Evolutionary conservation across 2,888 invertebrate species (phyloP), one percentile per base, ranked within the genome.

Genomic region (Copidosoma aretas): DNA sequence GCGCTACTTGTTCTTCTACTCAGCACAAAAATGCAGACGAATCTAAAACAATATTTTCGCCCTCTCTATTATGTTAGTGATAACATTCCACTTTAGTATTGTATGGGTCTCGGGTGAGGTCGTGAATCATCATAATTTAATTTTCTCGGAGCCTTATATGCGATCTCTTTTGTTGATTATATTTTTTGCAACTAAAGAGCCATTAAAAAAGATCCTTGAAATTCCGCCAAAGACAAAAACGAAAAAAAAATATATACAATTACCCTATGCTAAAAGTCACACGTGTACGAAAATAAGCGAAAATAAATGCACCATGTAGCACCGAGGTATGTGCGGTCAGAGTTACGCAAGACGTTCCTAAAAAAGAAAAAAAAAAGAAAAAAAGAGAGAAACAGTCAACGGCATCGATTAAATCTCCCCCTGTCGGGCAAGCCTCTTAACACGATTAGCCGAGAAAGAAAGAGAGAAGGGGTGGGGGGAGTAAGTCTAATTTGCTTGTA

Each of bases 31-130:
- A 52, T 25, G 49, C 49, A 5, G 32, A 46, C 49, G 41, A 64
- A 67, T 64, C 70, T 70, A 64, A 22, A 58, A 67, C 60, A 70
- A 70, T 67, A 70, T 70, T 70, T 67, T 61, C 46, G 24, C 60
- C 43, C 56, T 43, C 22, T 19, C 1, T 46, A 14, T 32, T 32
- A 32, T 32, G 3, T 32, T 15, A 54, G 41, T 32, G 56, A 63
- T 60, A 70, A 66, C 59, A 63, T 70, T 66, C 63, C 60, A 56
- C 41, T 59, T 63, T 66, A 3, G 32, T 32, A 8, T 32, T 8
- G 32, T 32, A 8, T 32, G 32, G 32, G 32, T 5, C 32, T 5
- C 32, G n/a, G n/a, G 32, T 32, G 3, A 8, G 32, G 8, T 32
- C 32, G 32, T 32, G 32, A 8, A 32, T 32, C 32, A 32, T 32